These are phyloP conservation scores for Scolanthus callimorphus DNA, from an alignment of 92 coral and sea anemone species.

Conservation along the genomic window DNA sequence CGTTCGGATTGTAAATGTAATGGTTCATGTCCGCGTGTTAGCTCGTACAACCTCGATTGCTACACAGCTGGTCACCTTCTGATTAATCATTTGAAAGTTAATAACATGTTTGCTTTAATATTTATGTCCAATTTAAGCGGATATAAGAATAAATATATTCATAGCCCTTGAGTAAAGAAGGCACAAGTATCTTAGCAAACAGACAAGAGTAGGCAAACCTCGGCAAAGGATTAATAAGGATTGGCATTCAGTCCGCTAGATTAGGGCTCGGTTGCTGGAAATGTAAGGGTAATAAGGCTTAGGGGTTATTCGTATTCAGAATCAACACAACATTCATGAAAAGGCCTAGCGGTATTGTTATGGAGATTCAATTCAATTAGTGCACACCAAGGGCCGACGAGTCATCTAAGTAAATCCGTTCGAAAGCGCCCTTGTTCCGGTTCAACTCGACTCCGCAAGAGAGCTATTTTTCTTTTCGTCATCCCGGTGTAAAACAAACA, in stretches of 20 bases:
- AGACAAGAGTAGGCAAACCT: not conserved
- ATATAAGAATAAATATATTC: conserved; percentile 63
- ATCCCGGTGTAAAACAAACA: conserved; percentile 1
- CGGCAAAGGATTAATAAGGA: not conserved
- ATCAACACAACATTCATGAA: conserved; percentile 56
- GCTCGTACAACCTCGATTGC: too few species aligned
- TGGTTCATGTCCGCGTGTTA: too few species aligned
- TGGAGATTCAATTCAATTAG: conserved; percentile 55
- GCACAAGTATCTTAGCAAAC: conserved; percentile 1
- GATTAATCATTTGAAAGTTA: conserved; percentile 84
- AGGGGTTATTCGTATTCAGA: conserved; percentile 59
- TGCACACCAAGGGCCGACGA: conserved; percentile 31
- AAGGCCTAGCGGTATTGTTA: conserved; percentile 48
- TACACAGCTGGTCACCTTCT: conserved; percentile 63
- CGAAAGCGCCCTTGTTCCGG: not conserved
- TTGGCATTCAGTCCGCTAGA: not conserved
- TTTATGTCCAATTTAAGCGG: conserved; percentile 82
- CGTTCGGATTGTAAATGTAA: too few species aligned
- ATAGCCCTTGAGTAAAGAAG: conserved; percentile 11
- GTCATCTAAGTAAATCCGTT: conserved; percentile 5
- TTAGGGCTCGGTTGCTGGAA: too few species aligned
- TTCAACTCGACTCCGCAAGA: not conserved
- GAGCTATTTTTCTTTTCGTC: not conserved
- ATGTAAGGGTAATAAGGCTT: too few species aligned
- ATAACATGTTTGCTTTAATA: conserved; percentile 88